These are phyloP conservation scores for Arctia plantaginis DNA, from an alignment of 2,888 invertebrate genomes.

Conservation along the genomic window DNA sequence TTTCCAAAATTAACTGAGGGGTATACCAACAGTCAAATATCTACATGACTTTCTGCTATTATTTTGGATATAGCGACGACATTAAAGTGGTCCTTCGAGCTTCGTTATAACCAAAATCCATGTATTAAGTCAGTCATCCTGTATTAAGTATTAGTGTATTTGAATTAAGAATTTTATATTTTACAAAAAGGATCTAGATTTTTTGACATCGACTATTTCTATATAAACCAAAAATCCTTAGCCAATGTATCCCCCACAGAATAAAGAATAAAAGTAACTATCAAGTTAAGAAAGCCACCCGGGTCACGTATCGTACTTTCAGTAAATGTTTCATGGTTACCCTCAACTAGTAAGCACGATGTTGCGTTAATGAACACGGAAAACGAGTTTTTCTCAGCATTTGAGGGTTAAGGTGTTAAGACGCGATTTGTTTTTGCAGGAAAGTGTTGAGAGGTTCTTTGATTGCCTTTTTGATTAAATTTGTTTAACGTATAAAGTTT, in stretches of 20 bases:
- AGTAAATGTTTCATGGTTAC: slow-evolving; percentile 11
- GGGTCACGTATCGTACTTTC: slow-evolving; percentile 7
- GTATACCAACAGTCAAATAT: too few relatives aligned
- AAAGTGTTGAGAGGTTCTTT: slow-evolving; percentile 5
- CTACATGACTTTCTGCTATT: too few relatives aligned
- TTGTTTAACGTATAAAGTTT: not conserved
- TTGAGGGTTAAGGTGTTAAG: slow-evolving; percentile 24
- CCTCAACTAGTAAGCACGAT: slow-evolving; percentile 16
- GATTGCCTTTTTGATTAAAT: slow-evolving; percentile 20
- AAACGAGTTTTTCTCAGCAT: slow-evolving; percentile 22
- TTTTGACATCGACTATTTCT: too few relatives aligned
- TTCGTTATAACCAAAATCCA: too few relatives aligned
- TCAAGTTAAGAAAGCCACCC: not conserved
- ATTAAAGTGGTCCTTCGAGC: too few relatives aligned
- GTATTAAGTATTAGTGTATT: too few relatives aligned
- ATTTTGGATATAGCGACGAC: too few relatives aligned
- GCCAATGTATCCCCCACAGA: not conserved
- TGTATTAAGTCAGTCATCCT: too few relatives aligned
- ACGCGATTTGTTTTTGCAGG: slow-evolving; percentile 19
- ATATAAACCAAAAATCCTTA: not conserved
- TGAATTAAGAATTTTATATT: too few relatives aligned
- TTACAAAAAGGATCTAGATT: too few relatives aligned
- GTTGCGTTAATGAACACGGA: slow-evolving; percentile 22
- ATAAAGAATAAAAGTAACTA: not conserved
- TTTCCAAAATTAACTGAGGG: too few relatives aligned